phyloP scores from a whole-genome alignment of 2,113 vertebrate species.

The Jacana jacana region DNA sequence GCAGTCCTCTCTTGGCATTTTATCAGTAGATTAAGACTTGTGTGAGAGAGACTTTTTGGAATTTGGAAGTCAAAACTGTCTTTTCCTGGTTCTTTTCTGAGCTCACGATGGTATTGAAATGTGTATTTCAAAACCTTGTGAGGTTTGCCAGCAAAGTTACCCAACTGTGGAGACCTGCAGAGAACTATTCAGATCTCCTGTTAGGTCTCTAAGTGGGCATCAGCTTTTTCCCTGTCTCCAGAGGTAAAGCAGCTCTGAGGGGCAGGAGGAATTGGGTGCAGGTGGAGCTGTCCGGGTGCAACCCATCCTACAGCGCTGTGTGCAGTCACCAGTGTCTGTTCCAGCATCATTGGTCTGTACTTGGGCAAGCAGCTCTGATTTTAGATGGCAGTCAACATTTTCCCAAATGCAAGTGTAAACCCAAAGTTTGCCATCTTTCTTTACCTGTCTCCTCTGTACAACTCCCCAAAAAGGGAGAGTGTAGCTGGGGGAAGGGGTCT shows the following conservation, averaged over 20 bases:
- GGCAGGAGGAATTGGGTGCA: neutral
- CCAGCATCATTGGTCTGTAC: fast-evolving
- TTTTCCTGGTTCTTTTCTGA: neutral
- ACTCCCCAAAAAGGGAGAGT: too few relatives aligned
- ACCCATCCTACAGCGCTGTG: neutral
- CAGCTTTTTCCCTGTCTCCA: neutral
- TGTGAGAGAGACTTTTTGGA: neutral
- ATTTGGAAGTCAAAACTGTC: neutral
- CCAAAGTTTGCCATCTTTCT: neutral
- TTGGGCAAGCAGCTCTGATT: fast-evolving
- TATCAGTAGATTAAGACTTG: neutral
- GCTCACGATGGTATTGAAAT: too few relatives aligned
- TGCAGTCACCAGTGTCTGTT: too few relatives aligned
- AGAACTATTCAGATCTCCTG: too few relatives aligned
- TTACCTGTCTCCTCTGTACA: too few relatives aligned
- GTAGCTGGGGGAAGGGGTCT: neutral
- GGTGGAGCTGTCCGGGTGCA: neutral
- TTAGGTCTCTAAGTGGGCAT: neutral
- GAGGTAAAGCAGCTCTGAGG: neutral
- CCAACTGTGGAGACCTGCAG: neutral
- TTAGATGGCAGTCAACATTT: neutral
- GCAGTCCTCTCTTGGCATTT: neutral
- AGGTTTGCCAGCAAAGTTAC: neutral
- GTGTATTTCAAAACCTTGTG: neutral
- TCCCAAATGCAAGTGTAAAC: neutral